Evolutionary conservation across 2,888 invertebrate species (phyloP).

Genomic region (Lepeophtheirus nordmannii): DNA sequence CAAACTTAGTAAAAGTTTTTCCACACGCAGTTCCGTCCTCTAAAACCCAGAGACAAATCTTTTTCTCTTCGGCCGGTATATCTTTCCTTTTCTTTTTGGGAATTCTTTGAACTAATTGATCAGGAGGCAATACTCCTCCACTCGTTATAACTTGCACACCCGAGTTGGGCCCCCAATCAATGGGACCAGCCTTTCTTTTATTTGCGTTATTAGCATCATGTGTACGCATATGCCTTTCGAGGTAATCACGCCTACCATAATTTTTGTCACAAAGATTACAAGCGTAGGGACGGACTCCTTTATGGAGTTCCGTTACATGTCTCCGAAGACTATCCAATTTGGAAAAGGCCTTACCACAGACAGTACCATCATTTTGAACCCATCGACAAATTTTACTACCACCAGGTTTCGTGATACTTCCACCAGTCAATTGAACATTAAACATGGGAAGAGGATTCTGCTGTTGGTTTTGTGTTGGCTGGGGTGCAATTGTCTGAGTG

Average conservation of each 20-base stretch:
- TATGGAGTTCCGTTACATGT: conserved; percentile 21
- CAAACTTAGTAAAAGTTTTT: conserved; percentile 22
- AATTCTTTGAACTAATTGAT: neutral
- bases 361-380: conserved; percentile 14
- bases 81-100: conserved; percentile 20
- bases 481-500: neutral
- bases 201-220: conserved; percentile 11
- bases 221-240: conserved; percentile 17
- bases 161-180: conserved; percentile 11
- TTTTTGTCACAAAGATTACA: conserved; percentile 21
- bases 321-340: conserved; percentile 18
- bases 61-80: conserved; percentile 22
- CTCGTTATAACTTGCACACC: neutral
- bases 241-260: conserved; percentile 19
- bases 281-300: conserved; percentile 19
- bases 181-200: neutral
- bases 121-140: neutral
- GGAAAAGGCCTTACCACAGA: conserved; percentile 23
- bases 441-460: neutral
- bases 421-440: neutral
- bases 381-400: conserved; percentile 20
- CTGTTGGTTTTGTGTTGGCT: neutral
- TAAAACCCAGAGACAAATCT: conserved; percentile 20
- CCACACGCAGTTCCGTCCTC: conserved; percentile 22
- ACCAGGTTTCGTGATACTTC: conserved; percentile 1